A percentile compares a stretch with the other conserved stretches of the same genome.
Conservation (phyloP, 1,140 invertebrate species). For the Polypedilum pembai region DNA sequence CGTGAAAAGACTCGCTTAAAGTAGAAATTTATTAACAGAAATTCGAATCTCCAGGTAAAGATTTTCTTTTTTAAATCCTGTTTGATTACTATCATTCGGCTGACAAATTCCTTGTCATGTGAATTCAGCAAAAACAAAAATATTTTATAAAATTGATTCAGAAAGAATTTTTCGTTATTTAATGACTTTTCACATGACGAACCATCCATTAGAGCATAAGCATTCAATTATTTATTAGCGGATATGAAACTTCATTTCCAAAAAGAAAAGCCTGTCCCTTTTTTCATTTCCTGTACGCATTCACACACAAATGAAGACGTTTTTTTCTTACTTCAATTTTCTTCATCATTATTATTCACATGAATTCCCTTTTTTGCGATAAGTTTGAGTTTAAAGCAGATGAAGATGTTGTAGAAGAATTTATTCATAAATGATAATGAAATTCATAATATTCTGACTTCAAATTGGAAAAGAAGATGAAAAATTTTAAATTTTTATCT, state of each 20-base stretch:
- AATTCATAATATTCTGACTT: neutral
- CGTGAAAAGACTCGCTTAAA: neutral
- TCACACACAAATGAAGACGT: neutral
- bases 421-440: slow-evolving; percentile 14
- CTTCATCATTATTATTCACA: neutral
- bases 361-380: neutral
- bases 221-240: neutral
- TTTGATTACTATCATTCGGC: too few relatives aligned
- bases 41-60: neutral
- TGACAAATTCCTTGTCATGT: neutral
- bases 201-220: neutral
- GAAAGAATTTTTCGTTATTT: neutral
- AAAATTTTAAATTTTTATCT: too few relatives aligned
- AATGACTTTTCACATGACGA: neutral
- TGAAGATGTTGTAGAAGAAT: neutral
- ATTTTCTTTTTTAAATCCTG: too few relatives aligned
- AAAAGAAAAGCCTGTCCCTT: neutral
- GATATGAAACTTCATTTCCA: neutral
- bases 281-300: neutral
- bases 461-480: too few relatives aligned
- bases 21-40: neutral
- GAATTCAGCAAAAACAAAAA: neutral
- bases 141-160: neutral
- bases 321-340: too few relatives aligned
- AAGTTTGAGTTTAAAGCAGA: neutral